phyloP scores from a whole-genome alignment of 2,113 vertebrate species.

The Casuarius casuarius region DNA sequence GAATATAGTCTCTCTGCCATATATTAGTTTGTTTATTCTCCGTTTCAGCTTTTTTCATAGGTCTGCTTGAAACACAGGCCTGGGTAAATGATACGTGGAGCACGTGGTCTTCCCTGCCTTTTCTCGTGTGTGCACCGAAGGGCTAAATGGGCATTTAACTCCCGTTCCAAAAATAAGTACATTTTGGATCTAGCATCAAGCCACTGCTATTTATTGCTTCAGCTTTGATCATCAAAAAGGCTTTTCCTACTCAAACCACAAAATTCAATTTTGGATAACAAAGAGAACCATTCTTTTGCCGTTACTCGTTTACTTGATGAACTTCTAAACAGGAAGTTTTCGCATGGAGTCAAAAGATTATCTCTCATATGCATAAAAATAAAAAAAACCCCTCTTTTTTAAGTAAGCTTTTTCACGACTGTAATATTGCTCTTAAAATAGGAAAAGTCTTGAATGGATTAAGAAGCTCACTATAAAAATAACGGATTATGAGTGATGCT shows the following conservation, averaged over 20 bases:
- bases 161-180: slow-evolving; percentile 15
- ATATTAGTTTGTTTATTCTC: slow-evolving; percentile 11
- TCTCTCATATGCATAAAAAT: background rate
- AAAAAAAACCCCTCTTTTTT: background rate
- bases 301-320: slow-evolving; percentile 21
- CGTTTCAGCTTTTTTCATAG: background rate
- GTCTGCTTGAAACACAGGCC: background rate
- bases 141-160: background rate
- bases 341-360: background rate
- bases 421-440: rapidly evolving
- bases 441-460: background rate
- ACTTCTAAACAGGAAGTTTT: slow-evolving; percentile 28
- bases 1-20: background rate
- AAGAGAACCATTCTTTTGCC: slow-evolving; percentile 23
- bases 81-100: background rate
- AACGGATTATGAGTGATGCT: rapidly evolving
- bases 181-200: slow-evolving; percentile 2
- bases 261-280: slow-evolving; percentile 38
- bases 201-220: slow-evolving; percentile 46
- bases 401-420: background rate
- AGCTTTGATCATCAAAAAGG: slow-evolving; percentile 56
- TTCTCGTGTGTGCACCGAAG: background rate
- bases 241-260: slow-evolving; percentile 34
- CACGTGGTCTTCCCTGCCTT: background rate
- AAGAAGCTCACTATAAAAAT: rapidly evolving